Evolutionary conservation across 2,113 vertebrate species (phyloP).

Genomic region (Thermophis baileyi): DNA sequence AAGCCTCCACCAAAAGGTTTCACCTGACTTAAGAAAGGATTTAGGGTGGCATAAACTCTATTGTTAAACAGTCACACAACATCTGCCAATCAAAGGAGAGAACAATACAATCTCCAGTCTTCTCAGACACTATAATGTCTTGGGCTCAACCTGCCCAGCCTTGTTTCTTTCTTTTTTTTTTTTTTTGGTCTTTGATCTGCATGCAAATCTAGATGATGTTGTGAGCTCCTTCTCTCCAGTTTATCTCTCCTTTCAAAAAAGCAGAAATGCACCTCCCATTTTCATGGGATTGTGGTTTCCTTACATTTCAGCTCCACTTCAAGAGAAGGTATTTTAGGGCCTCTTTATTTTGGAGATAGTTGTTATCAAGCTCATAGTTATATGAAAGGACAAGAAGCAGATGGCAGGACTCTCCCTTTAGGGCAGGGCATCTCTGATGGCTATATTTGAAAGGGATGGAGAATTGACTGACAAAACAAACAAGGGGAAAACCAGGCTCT

Average conservation of each 20-base stretch:
- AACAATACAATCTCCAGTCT: not conserved
- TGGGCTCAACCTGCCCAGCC: not conserved
- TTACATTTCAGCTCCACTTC: not conserved
- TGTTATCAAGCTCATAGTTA: not conserved
- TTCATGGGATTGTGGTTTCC: not conserved
- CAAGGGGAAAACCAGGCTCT: not conserved
- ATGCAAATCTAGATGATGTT: not conserved
- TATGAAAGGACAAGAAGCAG: conserved; percentile 17
- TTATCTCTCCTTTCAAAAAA: not conserved
- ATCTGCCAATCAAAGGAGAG: not conserved
- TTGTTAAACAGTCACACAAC: not conserved
- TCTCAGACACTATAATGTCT: not conserved
- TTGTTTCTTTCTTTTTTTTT: not conserved
- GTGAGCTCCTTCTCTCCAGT: not conserved
- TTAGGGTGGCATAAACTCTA: not conserved
- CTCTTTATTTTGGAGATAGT: not conserved
- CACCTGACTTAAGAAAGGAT: not conserved
- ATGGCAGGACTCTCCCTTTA: not conserved
- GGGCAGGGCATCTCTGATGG: conserved; percentile 16
- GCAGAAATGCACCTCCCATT: not conserved
- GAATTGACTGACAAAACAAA: not conserved
- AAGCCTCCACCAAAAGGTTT: not conserved
- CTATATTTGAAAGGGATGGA: not conserved
- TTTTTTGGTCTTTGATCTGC: not conserved
- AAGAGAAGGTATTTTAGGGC: not conserved